Percentiles rank a stretch among this genome's conserved stretches.
These are phyloP conservation scores for Mesorhabditis belari DNA, from an alignment of 2,888 invertebrate genomes.

Conservation along the genomic window DNA sequence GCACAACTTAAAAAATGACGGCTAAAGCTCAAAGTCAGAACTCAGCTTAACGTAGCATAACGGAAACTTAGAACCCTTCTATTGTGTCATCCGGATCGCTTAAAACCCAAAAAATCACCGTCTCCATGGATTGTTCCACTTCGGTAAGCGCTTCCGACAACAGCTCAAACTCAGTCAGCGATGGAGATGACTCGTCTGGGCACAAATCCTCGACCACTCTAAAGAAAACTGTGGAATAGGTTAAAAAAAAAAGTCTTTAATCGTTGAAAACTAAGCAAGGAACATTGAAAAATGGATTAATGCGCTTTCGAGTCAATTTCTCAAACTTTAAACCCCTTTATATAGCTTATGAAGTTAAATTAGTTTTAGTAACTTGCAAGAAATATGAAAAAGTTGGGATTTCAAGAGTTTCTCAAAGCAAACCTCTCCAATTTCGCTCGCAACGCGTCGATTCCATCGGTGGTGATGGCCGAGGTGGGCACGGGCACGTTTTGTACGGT, in stretches of 20 bases:
- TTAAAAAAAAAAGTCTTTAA: too few species aligned
- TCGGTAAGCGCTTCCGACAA: neutral
- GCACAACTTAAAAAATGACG: neutral
- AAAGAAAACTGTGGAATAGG: too few species aligned
- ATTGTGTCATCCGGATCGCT: too few species aligned
- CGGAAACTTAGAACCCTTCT: neutral
- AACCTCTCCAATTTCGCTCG: neutral
- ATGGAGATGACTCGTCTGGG: neutral
- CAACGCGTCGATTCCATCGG: neutral
- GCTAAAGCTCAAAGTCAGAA: neutral
- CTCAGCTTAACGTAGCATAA: too few species aligned
- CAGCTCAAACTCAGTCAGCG: neutral
- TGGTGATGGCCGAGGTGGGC: neutral
- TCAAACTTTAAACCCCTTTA: too few species aligned
- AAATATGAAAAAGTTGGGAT: too few species aligned
- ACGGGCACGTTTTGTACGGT: neutral
- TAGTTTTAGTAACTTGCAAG: too few species aligned
- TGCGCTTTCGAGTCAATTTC: too few species aligned
- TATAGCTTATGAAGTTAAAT: too few species aligned
- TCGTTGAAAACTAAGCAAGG: too few species aligned
- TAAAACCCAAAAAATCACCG: neutral
- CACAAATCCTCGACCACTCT: neutral
- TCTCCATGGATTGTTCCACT: neutral
- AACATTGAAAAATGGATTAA: too few species aligned
- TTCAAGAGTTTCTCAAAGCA: too few species aligned